Evolutionary conservation across 1,140 invertebrate genomes (phyloP), one percentile per base, ranked within the genome.

Genomic region (Lordiphosa mommai): DNA sequence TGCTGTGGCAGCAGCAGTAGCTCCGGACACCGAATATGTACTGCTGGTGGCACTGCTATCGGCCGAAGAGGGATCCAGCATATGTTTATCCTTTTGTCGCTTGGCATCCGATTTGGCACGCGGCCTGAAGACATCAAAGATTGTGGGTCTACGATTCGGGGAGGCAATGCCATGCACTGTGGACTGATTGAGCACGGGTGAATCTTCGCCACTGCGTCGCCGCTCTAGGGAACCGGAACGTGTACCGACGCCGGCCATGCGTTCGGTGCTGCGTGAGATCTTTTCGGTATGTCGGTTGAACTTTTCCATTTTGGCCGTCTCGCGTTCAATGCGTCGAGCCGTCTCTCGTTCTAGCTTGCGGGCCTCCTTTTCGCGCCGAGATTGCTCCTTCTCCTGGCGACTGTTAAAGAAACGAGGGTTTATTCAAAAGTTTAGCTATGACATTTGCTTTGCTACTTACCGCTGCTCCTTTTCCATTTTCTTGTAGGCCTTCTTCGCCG

Each of bases 91-190:
- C 92, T 89, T 94, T 93, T 89, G 91, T 91, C 60, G 90, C 74
- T 89, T 92, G 90, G 71, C 92, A 89, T 96, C 95, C 2, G 92
- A 96, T 90, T 94, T 97, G 69, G 92, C 95, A 59, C 93, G 91
- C 33, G 92, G 95, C 77, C 95, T 92, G 86, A 97, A 97, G 10
- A 94, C 94, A 86, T 97, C 96, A 72, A 97, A 94, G 50, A 97
- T 91, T 4, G 92, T 92, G 4, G 92, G 92, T 41, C 93, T 92
- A n/a, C 93, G 90, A 17, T 93, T 93, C 1, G 93, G 93, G 57
- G 92, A 93, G 66, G 92, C 91, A 51, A 92, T 92, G 41, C 91
- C 88, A 29, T 89, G 88, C 8, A 89, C 87, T 17, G 88, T 89
- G 14, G 87, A 89, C 61, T 89, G 88, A 57, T 89, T 89, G 51